These are phyloP conservation scores for Hyalella azteca DNA, from an alignment of 2,888 invertebrate genomes.

Conservation along the genomic window DNA sequence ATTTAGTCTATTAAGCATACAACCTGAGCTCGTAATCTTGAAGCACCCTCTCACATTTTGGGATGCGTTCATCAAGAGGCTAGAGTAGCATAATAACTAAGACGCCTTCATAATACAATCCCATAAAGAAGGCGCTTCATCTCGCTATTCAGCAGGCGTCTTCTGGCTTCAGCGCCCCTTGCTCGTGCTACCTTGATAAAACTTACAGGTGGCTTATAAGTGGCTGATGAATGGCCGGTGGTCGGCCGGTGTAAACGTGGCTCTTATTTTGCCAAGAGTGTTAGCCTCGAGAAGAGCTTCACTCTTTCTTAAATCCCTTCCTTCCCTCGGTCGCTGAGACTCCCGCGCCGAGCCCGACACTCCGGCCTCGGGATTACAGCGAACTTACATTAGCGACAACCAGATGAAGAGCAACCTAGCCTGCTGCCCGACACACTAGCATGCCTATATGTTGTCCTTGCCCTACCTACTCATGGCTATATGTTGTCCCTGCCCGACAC, in stretches of 20 bases:
- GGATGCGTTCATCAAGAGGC: constrained; percentile 10
- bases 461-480: too few species aligned
- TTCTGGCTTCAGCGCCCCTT: constrained; percentile 18
- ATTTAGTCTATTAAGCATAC: not conserved
- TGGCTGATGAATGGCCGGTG: too few species aligned
- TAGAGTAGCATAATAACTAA: constrained; percentile 22
- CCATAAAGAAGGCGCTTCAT: constrained; percentile 33
- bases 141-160: constrained; percentile 28
- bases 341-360: not conserved
- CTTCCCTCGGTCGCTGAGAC: not conserved
- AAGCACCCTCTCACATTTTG: constrained; percentile 20
- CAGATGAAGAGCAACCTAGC: not conserved
- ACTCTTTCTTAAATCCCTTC: not conserved
- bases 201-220: not conserved
- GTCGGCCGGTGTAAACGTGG: too few species aligned
- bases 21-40: constrained; percentile 14
- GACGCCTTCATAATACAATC: constrained; percentile 34
- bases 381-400: constrained; percentile 27
- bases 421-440: too few species aligned
- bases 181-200: not conserved
- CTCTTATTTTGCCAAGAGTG: too few species aligned
- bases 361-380: constrained; percentile 21
- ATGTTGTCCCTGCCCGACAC: too few species aligned
- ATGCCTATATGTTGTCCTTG: too few species aligned
- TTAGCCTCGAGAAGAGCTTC: constrained; percentile 1